Evolutionary conservation across 2,113 vertebrate species (phyloP).

Genomic region (Prunella himalayana): DNA sequence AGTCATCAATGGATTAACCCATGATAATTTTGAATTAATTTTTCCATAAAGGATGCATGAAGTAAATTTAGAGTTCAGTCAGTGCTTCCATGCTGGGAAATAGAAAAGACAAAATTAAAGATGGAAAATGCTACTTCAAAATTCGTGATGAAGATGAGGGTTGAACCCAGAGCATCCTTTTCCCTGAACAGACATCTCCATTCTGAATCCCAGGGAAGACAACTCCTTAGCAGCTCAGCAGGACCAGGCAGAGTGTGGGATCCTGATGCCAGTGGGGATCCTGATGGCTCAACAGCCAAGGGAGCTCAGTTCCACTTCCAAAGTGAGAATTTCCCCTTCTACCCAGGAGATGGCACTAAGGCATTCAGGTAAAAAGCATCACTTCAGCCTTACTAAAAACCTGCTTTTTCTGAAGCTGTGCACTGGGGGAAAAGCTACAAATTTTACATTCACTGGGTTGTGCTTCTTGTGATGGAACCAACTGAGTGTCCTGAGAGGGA

Average conservation of each 20-base stretch:
- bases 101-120: neutral
- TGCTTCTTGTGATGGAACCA: neutral
- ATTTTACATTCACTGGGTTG: neutral
- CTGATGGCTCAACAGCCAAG: neutral
- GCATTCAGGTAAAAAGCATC: neutral
- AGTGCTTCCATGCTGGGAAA: neutral
- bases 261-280: neutral
- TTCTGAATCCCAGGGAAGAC: neutral
- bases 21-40: neutral
- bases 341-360: conserved; percentile 38
- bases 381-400: neutral
- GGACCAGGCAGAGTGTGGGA: neutral
- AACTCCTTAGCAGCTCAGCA: neutral
- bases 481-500: neutral
- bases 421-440: rapidly evolving
- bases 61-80: neutral
- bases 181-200: neutral
- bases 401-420: neutral
- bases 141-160: rapidly evolving
- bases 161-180: neutral
- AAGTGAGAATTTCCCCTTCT: neutral
- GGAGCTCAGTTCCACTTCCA: rapidly evolving
- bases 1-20: neutral
- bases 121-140: neutral
- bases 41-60: neutral